Evolutionary conservation across 2,113 vertebrate genomes (phyloP).

Genomic region (Tor tambroides): DNA sequence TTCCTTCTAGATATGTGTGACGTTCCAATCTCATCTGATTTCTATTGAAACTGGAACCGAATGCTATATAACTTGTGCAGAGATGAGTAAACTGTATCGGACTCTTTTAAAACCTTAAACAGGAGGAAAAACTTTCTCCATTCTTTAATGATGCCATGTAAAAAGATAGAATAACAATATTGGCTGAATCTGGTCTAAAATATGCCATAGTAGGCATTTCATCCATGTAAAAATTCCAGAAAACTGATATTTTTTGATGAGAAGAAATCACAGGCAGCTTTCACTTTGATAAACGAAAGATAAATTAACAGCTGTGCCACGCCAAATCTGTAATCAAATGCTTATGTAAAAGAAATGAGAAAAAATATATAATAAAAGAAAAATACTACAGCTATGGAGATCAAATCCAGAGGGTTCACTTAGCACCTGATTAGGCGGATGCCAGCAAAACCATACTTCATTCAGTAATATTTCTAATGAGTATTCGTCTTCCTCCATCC

Average conservation of each 20-base stretch:
- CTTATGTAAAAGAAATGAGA: neutral
- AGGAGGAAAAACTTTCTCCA: neutral
- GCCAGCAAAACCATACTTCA: conserved; percentile 24
- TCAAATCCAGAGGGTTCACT: conserved; percentile 3
- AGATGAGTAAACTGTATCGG: neutral
- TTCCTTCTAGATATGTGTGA: neutral
- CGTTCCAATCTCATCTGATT: conserved; percentile 23
- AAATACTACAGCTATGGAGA: neutral
- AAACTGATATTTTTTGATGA: neutral
- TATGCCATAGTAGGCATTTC: neutral
- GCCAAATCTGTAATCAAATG: neutral
- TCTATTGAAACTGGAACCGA: neutral
- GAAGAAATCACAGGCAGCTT: neutral
- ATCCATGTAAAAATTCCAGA: neutral
- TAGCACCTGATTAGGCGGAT: conserved; percentile 5
- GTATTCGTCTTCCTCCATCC: conserved; percentile 62
- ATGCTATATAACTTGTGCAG: neutral
- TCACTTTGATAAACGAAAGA: neutral
- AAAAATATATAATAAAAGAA: neutral
- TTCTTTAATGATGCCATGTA: neutral
- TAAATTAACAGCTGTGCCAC: neutral
- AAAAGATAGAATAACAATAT: neutral
- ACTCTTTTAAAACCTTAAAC: neutral
- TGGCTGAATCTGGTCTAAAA: neutral
- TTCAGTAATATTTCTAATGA: conserved; percentile 37